Evolutionary conservation across 2,888 invertebrate genomes (phyloP).

Genomic region (Hymenopus coronatus): DNA sequence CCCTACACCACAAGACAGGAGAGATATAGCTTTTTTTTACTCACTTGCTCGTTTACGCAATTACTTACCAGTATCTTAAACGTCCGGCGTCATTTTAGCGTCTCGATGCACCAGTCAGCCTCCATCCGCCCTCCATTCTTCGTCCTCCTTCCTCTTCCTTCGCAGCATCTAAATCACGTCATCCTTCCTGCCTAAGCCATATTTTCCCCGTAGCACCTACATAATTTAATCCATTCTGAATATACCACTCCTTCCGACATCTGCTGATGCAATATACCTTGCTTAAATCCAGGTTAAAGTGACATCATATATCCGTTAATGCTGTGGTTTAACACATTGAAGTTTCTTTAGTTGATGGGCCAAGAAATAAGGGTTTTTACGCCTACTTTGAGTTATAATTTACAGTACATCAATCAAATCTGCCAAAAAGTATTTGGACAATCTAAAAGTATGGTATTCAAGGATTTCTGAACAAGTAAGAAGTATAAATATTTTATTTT

Average conservation of each 20-base stretch:
- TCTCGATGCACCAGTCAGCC: background rate
- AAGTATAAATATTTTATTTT: too few species aligned
- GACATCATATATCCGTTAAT: too few species aligned
- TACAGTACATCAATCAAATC: too few species aligned
- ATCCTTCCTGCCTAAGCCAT: background rate
- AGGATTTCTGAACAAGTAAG: too few species aligned
- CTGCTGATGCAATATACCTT: background rate
- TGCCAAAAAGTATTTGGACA: too few species aligned
- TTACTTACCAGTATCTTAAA: background rate
- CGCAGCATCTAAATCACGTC: background rate
- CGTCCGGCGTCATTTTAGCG: background rate
- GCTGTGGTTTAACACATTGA: too few species aligned
- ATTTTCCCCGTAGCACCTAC: background rate
- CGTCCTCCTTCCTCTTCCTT: background rate
- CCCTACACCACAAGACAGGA: too few species aligned
- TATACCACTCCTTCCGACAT: background rate
- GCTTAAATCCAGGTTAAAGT: too few species aligned
- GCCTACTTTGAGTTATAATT: too few species aligned
- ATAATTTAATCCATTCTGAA: background rate
- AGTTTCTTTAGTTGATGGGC: too few species aligned
- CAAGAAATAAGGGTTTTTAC: too few species aligned
- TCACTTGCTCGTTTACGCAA: background rate
- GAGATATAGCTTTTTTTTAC: background rate
- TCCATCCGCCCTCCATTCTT: background rate
- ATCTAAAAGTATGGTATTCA: too few species aligned